Evolutionary conservation across 2,113 vertebrate species (phyloP), one percentile per base, ranked within the genome.

Genomic region (Struthidea cinerea): DNA sequence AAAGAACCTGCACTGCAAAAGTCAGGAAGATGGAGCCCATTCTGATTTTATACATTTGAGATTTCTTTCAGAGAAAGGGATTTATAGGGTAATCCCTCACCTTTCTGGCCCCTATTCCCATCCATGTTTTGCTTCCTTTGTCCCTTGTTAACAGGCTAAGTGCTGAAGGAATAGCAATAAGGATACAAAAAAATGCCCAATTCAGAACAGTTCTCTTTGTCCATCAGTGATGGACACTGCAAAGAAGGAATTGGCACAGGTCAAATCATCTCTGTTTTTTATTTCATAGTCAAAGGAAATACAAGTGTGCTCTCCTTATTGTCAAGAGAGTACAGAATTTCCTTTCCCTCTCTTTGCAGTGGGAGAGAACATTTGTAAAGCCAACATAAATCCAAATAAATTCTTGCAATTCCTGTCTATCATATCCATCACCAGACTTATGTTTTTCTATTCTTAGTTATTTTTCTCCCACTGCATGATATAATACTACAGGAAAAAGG

Each of bases 341-440:
- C 59, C 46, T 84, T 60, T 60, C 39, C 7, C 6, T 68, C 27
- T 27, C 73, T 74, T 78, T 76, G 37, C 30, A 8, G 64, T 20
- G 8, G 49, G 26, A 74, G n/a, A 95, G 87, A 94, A 89, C 27
- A 55, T 73, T 57, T 76, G 14, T 20, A 56, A 50, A 91, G 65
- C 44, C 87, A 93, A 89, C 76, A 71, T 39, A 92, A 92, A 91
- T 76, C 26, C 57, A 79, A 78, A 89, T 42, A 65, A 92, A 83
- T 91, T 95, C 41, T 81, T 95, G 18, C 11, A 61, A 93, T 91
- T 93, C 70, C 57, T 75, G 57, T 61, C 69, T 13, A 53, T 89
- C 14, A 41, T 71, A 68, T 76, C 81, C 13, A 50, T 93, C 65
- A 68, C 41, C 2, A 2, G 93, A 85, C 46, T 42, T 69, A 1